Conservation (phyloP, 2,113 vertebrate genomes). For the Hymenochirus boettgeri region DNA sequence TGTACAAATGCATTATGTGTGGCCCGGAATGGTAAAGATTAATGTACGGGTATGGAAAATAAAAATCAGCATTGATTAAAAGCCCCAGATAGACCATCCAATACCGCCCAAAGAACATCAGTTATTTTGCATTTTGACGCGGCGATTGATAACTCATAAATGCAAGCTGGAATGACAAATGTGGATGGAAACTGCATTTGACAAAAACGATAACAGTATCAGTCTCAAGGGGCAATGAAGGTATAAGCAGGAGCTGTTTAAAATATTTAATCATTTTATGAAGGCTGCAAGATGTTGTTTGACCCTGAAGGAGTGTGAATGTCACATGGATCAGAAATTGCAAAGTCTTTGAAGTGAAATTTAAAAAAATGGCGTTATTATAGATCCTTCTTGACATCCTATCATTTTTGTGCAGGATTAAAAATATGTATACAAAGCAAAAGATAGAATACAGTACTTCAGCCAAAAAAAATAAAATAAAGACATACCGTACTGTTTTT, state of each 20-base stretch:
- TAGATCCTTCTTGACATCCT: slow-evolving; percentile 81
- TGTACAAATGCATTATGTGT: slow-evolving; percentile 89
- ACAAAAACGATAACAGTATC: slow-evolving; percentile 99
- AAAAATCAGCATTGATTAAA: slow-evolving; percentile 97
- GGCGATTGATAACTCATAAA: slow-evolving; percentile 99
- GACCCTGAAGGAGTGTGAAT: slow-evolving; percentile 99
- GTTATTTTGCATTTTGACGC: slow-evolving; percentile 99
- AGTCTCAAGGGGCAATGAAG: slow-evolving; percentile 88
- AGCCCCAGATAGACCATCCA: slow-evolving; percentile 97
- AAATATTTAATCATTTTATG: slow-evolving; percentile 99
- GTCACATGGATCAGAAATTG: slow-evolving; percentile 95
- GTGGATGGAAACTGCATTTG: slow-evolving; percentile 97
- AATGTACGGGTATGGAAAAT: slow-evolving; percentile 86
- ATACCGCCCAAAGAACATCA: slow-evolving; percentile 95
- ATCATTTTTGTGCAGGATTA: slow-evolving; percentile 80
- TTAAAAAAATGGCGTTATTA: slow-evolving; percentile 82
- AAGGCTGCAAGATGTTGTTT: slow-evolving; percentile 96
- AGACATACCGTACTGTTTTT: slow-evolving; percentile 58
- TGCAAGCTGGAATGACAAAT: slow-evolving; percentile 95
- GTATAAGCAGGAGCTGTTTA: slow-evolving; percentile 96
- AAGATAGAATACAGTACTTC: slow-evolving; percentile 68
- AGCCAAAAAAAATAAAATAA: slow-evolving; percentile 55
- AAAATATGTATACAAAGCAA: slow-evolving; percentile 79
- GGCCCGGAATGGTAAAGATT: slow-evolving; percentile 80
- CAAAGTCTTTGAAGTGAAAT: slow-evolving; percentile 93